Conservation (phyloP, 2,888 invertebrate species). For the Andrena minutula region DNA sequence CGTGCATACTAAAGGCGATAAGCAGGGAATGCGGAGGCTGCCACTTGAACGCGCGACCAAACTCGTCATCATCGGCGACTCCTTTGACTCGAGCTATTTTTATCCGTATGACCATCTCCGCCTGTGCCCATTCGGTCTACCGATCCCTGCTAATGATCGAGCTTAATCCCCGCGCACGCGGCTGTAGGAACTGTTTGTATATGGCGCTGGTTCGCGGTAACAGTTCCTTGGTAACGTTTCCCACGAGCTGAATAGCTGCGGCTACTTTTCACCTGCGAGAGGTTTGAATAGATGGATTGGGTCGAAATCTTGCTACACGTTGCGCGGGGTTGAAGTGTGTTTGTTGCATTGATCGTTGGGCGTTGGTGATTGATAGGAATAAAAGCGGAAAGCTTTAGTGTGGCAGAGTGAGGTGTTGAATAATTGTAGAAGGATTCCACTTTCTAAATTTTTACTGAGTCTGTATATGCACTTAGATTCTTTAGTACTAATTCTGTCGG, state of each 20-base stretch:
- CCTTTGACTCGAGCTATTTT: slow-evolving; percentile 39
- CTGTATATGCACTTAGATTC: too few relatives aligned
- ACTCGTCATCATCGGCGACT: slow-evolving; percentile 29
- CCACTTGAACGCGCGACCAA: slow-evolving; percentile 16
- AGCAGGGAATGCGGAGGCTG: slow-evolving; percentile 34
- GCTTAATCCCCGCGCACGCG: neutral
- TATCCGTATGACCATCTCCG: slow-evolving; percentile 14
- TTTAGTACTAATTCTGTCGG: too few relatives aligned
- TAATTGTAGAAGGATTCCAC: too few relatives aligned
- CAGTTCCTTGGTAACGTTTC: neutral
- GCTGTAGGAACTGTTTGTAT: neutral
- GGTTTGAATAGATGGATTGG: neutral
- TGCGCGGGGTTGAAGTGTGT: neutral
- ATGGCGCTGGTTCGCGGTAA: neutral
- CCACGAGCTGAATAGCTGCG: neutral
- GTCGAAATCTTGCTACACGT: neutral
- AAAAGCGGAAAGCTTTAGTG: too few relatives aligned
- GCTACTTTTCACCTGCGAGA: neutral
- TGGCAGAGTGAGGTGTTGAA: too few relatives aligned
- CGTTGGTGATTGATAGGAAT: too few relatives aligned
- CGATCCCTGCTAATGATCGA: slow-evolving; percentile 23
- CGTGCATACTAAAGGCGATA: slow-evolving; percentile 35
- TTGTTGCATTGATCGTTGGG: neutral
- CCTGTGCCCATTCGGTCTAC: neutral
- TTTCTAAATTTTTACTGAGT: too few relatives aligned